Percentiles rank a stretch among this genome's conserved stretches.
Evolutionary conservation across 2,888 invertebrate species (phyloP).

Genomic region (Allygus modestus): DNA sequence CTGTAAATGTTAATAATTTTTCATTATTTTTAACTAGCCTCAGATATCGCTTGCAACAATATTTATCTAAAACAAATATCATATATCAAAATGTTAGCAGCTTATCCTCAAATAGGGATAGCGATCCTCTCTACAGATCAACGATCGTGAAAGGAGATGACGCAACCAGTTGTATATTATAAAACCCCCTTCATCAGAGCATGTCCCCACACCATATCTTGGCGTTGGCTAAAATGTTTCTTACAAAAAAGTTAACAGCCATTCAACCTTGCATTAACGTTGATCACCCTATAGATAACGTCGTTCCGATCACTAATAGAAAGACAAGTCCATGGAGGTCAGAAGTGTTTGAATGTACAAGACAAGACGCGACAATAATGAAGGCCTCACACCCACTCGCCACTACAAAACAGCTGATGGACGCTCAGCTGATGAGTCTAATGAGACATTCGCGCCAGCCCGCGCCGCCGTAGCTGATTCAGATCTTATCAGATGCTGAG

Average conservation of each 20-base stretch:
- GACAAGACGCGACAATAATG: slow-evolving; percentile 14
- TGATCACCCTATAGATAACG: not conserved
- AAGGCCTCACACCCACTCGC: slow-evolving; percentile 30
- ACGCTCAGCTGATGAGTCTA: slow-evolving; percentile 5
- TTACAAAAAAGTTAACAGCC: no score
- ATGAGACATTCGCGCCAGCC: slow-evolving; percentile 35
- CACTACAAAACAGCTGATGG: slow-evolving; percentile 12
- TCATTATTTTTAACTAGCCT: no score
- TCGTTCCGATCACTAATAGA: not conserved
- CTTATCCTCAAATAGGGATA: no score
- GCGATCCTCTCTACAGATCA: no score
- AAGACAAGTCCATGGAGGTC: not conserved
- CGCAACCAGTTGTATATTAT: no score
- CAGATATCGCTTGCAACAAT: no score
- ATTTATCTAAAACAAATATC: no score
- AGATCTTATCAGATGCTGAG: slow-evolving; percentile 31
- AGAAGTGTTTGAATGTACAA: slow-evolving; percentile 12
- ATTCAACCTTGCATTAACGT: not conserved
- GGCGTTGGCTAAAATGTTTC: no score
- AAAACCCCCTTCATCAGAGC: not conserved
- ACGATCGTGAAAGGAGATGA: no score
- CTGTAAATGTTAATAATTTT: no score
- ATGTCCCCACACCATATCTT: not conserved
- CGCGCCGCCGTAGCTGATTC: slow-evolving; percentile 32
- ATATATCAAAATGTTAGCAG: no score